Base-by-base conservation (phyloP, 2,888 invertebrate genomes). In the Parelbella ahira region DNA sequence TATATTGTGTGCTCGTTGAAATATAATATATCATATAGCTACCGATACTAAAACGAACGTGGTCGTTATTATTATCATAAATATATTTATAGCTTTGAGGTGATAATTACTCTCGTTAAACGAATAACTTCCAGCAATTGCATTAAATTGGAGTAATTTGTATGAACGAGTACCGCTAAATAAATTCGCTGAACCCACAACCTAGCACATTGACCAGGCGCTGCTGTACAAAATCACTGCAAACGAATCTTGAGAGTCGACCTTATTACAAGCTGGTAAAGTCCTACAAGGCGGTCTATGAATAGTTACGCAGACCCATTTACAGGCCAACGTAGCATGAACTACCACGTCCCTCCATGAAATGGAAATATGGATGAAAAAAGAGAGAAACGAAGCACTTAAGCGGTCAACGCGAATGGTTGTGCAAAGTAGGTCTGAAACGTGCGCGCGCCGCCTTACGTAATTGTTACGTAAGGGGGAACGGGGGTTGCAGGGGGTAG, bases 361-460 rank as follows among this genome's bases (percentile, higher is more conserved):
- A 5, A 23, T 28, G 32, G 25, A 36, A 30, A 50, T 38, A 7
- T n/a, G 15, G 32, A 6, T 38, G 7, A 41, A 27, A 27, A 44
- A 28, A 48, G 21, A 44, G 36, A 10, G 21, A 27, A 28, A 4
- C 25, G 11, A 37, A 12, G 6, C 9, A 30, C 5, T 44, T 45
- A 30, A 38, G 48, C 48, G 68, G 52, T 63, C 68, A 29, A 27
- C 18, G 28, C 45, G 23, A 23, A 41, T 62, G 68, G 72, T 44
- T 44, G 37, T 34, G 5, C 20, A 45, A 61, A 68, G 54, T 73
- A 68, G 71, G 71, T 67, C 64, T 59, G 56, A 62, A 59, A 44
- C 45, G 48, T 82, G 83, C 84, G 83, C 83, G 82, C 84, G 81
- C 81, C 60, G 57, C 56, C 58, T 84, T 84, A 80, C 75, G 80